These are phyloP conservation scores for Acanthosoma haemorrhoidale DNA, from an alignment of 2,888 invertebrate genomes.

Conservation along the genomic window DNA sequence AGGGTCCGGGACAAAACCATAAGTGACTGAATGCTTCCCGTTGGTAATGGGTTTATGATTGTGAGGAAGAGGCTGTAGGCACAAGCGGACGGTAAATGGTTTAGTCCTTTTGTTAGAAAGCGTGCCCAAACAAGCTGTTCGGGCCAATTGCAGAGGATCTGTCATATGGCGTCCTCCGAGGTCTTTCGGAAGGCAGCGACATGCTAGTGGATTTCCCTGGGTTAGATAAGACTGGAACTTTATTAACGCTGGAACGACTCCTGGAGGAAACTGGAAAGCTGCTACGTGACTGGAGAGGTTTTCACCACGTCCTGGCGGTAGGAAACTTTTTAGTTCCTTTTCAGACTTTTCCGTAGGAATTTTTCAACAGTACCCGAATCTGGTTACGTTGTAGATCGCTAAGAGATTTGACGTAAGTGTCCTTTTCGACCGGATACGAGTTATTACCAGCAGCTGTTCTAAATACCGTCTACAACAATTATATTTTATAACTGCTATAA, in stretches of 20 bases:
- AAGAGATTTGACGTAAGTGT: no score
- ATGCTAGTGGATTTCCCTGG: neutral
- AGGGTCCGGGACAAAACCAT: no score
- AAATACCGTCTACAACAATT: no score
- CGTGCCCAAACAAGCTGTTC: neutral
- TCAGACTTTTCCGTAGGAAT: neutral
- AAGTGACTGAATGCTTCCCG: no score
- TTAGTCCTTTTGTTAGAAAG: neutral
- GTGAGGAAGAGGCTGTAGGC: no score
- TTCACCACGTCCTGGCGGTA: neutral
- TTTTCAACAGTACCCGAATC: neutral
- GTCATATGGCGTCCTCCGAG: neutral
- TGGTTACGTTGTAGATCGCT: no score
- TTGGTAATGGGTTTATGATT: no score
- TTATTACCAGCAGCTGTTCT: no score
- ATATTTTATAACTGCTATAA: no score
- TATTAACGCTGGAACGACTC: neutral
- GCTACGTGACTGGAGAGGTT: neutral
- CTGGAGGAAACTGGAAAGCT: no score
- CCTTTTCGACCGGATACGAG: no score
- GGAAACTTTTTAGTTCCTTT: neutral
- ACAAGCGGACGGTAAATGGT: no score
- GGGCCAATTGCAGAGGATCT: neutral
- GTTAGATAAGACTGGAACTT: slow-evolving; percentile 7
- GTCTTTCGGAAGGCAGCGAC: neutral